phyloP scores from a whole-genome alignment of 2,888 invertebrate species.

The Ferrisia virgata region DNA sequence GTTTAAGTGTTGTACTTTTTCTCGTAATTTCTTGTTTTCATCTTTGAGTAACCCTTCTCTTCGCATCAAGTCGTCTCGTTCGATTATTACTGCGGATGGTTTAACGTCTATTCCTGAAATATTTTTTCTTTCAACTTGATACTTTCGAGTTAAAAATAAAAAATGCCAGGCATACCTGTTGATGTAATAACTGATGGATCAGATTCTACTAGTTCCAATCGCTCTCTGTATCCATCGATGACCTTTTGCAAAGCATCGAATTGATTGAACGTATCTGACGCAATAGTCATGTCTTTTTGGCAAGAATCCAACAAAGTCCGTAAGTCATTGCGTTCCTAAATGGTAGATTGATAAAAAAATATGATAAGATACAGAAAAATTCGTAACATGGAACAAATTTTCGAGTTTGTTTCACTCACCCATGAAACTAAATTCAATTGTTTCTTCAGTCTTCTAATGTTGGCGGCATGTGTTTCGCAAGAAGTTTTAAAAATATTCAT shows the following conservation, averaged over 20 bases:
- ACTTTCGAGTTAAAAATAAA: neutral
- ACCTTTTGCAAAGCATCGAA: conserved; percentile 71
- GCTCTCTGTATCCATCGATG: conserved; percentile 65
- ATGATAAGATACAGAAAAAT: neutral
- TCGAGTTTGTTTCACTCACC: too few species aligned
- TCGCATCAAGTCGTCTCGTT: conserved; percentile 51
- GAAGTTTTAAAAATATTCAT: conserved; percentile 57
- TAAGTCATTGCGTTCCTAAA: conserved; percentile 73
- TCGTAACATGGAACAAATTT: neutral
- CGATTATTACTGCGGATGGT: conserved; percentile 34
- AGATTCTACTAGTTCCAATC: conserved; percentile 51
- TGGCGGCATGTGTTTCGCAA: conserved; percentile 50
- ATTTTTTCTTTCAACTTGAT: too few species aligned
- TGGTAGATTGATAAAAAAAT: neutral
- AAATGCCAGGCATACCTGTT: neutral
- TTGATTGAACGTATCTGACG: conserved; percentile 52
- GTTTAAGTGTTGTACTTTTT: conserved; percentile 63
- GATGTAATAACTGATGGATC: conserved; percentile 49
- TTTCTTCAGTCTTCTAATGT: conserved; percentile 50
- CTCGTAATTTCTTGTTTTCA: conserved; percentile 56
- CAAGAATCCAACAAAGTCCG: conserved; percentile 75
- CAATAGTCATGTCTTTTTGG: conserved; percentile 72
- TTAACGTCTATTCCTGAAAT: conserved; percentile 39
- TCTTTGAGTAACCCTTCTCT: conserved; percentile 51
- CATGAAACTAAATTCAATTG: conserved; percentile 50